Evolutionary conservation across 2,888 invertebrate genomes (phyloP).

Genomic region (Rotaria macrura): DNA sequence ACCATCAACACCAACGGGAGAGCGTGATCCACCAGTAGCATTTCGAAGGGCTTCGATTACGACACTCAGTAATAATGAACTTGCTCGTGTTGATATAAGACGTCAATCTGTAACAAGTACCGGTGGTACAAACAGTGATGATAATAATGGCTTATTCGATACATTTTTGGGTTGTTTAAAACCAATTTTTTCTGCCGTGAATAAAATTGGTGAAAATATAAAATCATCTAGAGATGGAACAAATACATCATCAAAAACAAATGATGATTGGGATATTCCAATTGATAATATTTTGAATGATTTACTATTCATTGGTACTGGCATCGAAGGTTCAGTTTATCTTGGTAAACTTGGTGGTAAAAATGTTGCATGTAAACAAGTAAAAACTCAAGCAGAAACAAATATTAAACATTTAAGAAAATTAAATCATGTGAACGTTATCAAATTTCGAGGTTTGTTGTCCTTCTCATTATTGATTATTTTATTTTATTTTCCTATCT

Average conservation of each 20-base stretch:
- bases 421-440: constrained; percentile 86
- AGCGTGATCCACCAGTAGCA: background rate
- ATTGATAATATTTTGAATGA: constrained; percentile 55
- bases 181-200: background rate
- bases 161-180: constrained; percentile 18
- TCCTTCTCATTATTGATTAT: background rate
- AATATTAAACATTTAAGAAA: constrained; percentile 80
- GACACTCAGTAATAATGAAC: background rate
- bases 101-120: background rate
- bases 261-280: background rate
- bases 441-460: constrained; percentile 60
- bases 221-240: background rate
- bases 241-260: background rate
- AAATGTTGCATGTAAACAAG: constrained; percentile 88
- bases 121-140: background rate
- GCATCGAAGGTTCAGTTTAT: constrained; percentile 89
- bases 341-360: constrained; percentile 67
- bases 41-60: background rate
- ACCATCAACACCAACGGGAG: constrained; percentile 8
- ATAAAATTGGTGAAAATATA: background rate
- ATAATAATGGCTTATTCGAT: background rate
- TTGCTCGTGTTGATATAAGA: background rate
- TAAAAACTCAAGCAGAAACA: constrained; percentile 77
- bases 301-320: constrained; percentile 79
- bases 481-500: background rate